A percentile compares a stretch with the other conserved stretches of the same genome.
Conservation (phyloP, 2,797 vertebrate species). For the Crocidura indochinensis region DNA sequence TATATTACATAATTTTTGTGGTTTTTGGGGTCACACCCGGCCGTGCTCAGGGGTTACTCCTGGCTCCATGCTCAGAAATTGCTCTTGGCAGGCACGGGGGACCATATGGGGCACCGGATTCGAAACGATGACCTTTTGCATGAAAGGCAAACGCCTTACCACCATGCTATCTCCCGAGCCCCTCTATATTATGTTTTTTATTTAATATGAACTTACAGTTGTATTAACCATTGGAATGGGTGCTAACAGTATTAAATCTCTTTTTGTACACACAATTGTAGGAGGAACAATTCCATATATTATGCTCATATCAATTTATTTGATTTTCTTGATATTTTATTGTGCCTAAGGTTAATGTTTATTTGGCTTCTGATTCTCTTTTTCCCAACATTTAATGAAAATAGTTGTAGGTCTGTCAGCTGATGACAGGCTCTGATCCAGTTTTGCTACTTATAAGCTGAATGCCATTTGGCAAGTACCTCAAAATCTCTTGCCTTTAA, state of each 20-base stretch:
- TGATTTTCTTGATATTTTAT: constrained; percentile 55
- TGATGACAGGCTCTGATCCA: constrained; percentile 24
- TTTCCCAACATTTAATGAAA: constrained; percentile 37
- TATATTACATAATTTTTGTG: not conserved
- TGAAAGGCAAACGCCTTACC: too few species aligned
- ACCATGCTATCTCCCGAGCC: too few species aligned
- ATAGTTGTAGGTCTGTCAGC: constrained; percentile 39
- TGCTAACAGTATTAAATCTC: not conserved
- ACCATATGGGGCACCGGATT: too few species aligned
- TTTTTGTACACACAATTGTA: not conserved
- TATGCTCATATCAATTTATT: constrained; percentile 25
- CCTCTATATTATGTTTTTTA: too few species aligned
- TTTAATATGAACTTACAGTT: not conserved
- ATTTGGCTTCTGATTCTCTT: constrained; percentile 60
- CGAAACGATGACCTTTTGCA: too few species aligned
- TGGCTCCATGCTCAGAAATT: too few species aligned
- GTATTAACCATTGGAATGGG: not conserved
- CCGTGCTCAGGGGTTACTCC: too few species aligned
- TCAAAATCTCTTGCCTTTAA: constrained; percentile 64
- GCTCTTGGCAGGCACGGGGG: too few species aligned
- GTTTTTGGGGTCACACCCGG: too few species aligned
- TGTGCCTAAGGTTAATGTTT: constrained; percentile 51
- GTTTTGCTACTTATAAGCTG: constrained; percentile 26
- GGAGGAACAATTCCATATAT: not conserved
- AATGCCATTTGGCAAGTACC: constrained; percentile 39